phyloP scores from a whole-genome alignment of 2,113 vertebrate genomes.

The Gymnogyps californianus region DNA sequence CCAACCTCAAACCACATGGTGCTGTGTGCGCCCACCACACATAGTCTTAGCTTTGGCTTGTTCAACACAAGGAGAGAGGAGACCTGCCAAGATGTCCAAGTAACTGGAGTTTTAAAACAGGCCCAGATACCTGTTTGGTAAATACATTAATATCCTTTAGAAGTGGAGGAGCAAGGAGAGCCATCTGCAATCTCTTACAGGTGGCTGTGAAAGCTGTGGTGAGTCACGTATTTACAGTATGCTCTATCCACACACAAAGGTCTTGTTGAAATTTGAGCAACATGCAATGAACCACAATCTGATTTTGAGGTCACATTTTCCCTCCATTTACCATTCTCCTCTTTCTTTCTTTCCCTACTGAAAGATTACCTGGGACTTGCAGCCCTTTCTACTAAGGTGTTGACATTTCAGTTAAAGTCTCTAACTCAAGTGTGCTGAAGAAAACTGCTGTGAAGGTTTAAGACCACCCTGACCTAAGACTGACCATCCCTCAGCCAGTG shows the following conservation, averaged over 20 bases:
- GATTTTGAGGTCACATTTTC: not conserved
- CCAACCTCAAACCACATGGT: not conserved
- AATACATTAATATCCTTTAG: not conserved
- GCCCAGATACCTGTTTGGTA: not conserved
- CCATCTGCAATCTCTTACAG: not conserved
- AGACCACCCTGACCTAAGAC: not conserved
- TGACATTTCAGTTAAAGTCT: not conserved
- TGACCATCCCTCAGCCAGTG: not conserved
- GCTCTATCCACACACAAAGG: not conserved
- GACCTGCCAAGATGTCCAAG: not conserved
- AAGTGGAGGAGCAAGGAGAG: not conserved
- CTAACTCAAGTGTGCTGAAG: not conserved
- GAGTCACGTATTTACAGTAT: not conserved
- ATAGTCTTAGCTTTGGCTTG: not conserved
- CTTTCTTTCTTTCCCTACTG: not conserved
- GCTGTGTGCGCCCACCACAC: not conserved
- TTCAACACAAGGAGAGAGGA: not conserved
- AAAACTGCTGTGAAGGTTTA: not conserved
- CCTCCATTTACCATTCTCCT: not conserved
- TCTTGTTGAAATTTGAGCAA: not conserved
- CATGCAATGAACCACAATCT: not conserved
- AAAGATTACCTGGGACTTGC: not conserved
- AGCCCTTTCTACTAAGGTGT: not conserved
- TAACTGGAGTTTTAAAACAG: not conserved
- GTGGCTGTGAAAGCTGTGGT: not conserved